phyloP scores from a whole-genome alignment of 1,140 invertebrate genomes.

The Metaphire vulgaris region DNA sequence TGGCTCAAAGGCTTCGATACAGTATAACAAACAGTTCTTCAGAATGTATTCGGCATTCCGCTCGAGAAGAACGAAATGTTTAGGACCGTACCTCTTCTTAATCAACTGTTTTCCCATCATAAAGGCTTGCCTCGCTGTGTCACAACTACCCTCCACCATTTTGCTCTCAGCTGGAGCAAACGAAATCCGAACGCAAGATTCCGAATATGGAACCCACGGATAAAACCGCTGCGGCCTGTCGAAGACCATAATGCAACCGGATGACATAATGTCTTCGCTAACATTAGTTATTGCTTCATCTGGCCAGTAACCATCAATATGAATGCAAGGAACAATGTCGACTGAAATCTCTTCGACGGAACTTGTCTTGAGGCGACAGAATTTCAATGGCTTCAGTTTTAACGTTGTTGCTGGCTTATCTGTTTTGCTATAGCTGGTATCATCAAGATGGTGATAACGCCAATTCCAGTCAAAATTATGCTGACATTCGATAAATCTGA shows the following conservation, averaged over 20 bases:
- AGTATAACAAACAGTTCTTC: neutral
- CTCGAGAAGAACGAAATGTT: neutral
- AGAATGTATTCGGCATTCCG: too few species aligned
- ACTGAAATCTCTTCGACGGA: neutral
- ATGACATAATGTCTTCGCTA: neutral
- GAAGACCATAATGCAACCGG: neutral
- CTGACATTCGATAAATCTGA: too few species aligned
- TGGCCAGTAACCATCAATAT: neutral
- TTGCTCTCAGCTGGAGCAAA: neutral
- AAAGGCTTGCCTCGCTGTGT: neutral
- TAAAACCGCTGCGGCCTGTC: neutral
- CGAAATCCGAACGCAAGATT: neutral
- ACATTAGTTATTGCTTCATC: neutral
- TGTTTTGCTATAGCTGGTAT: too few species aligned
- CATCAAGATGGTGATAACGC: too few species aligned
- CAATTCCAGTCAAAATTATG: too few species aligned
- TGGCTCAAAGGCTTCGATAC: neutral
- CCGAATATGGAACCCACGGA: neutral
- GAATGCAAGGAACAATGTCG: neutral
- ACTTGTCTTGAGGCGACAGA: too few species aligned
- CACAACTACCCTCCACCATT: neutral
- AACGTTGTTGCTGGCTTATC: too few species aligned
- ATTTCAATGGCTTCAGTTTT: too few species aligned
- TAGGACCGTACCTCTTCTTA: too few species aligned
- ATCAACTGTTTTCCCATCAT: neutral